Evolutionary conservation across 2,797 vertebrate species (phyloP), one percentile per base, ranked within the genome.

Genomic region (Enteromius mattozi): DNA sequence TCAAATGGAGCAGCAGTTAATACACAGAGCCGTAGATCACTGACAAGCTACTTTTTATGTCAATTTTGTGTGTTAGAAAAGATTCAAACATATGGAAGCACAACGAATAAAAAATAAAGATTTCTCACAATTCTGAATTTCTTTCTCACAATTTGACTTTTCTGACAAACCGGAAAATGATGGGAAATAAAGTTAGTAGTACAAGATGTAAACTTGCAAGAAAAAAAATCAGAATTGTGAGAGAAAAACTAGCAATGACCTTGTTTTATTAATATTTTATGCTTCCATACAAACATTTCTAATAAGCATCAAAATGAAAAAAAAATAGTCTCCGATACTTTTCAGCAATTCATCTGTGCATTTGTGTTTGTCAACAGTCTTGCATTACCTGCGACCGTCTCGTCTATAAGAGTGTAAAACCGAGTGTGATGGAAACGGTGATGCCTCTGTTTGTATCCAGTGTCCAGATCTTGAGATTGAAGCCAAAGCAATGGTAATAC

Each of bases 391-490:
- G 24, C 9, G 27, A 65, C 37, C 12, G 51, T 61, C 70, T 82
- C 68, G 16, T 7, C 49, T 19, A 51, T 47, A 82, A 82, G 68
- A 81, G 68, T 42, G 49, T 47, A 75, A 30, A 45, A 68, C 4
- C 17, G 7, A 59, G 8, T 8, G 30, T 69, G 49, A 78, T 68
- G 74, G 82, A 84, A 83, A 69, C 72, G 33, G 6, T 42, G n/a
- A n/a, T n/a, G n/a, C 42, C 75, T 51, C 35, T 59, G 27, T 42
- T 16, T 78, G 82, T 69, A 70, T 84, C 75, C 37, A 47, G 9
- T 84, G 75, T 84, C 75, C 14, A 68, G 45, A 76, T 68, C 47
- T 21, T 42, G 42, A 51, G 81, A 75, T 66, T 82, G 5, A 82
- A 51, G 19, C 37, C 37, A 47, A 47, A 72, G 54, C 24, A 45